Base-by-base conservation (phyloP, 2,888 invertebrate species). In the Pantelozetes paolii region DNA sequence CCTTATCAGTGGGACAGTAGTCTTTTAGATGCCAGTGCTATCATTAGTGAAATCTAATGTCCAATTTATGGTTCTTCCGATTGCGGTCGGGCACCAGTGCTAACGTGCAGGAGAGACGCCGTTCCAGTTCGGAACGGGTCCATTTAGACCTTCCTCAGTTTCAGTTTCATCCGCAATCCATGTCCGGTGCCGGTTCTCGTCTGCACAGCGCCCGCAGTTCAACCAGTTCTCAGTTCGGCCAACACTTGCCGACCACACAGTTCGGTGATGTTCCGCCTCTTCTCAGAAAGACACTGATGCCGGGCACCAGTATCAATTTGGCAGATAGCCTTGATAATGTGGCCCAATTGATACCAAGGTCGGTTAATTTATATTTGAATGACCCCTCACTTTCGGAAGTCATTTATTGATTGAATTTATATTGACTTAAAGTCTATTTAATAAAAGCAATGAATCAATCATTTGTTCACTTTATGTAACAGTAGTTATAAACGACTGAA, bases 261-360 rank as follows among this genome's bases (percentile, higher is more conserved):
- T 80, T 82, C 67, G 73, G 71, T 62, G 75, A 69, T 71, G 74
- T 74, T 13, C 72, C 74, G 8, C 77, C 78, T 23, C 72, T 77
- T 13, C 74, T 26, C 26, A 75, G 76, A 77, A 73, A 75, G 75
- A 77, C 89, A 62, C 82, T 88, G 80, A 90, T 88, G 69, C 91
- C 91, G 59, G 91, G 91, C 79, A 87, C 90, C 74, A 91, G 91
- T 78, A 87, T 91, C 82, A 90, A 89, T 80, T 92, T 92, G 67
- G 87, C 90, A 79, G 93, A 94, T 86, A 91, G 90, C 82, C 86
- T 93, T 82, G 94, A 94, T 84, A 92, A 93, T 84, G 90, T 94
- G 83, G 92, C 92, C 77, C 88, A 91, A 80, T 91, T 92, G 83
- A 94, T 94, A 84, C 93, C 94, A 84, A 93, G 94, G 94, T 94